A percentile compares a stretch with the other conserved stretches of the same genome.
phyloP scores from a whole-genome alignment of 2,113 vertebrate genomes.

The Circaetus cinerascens region DNA sequence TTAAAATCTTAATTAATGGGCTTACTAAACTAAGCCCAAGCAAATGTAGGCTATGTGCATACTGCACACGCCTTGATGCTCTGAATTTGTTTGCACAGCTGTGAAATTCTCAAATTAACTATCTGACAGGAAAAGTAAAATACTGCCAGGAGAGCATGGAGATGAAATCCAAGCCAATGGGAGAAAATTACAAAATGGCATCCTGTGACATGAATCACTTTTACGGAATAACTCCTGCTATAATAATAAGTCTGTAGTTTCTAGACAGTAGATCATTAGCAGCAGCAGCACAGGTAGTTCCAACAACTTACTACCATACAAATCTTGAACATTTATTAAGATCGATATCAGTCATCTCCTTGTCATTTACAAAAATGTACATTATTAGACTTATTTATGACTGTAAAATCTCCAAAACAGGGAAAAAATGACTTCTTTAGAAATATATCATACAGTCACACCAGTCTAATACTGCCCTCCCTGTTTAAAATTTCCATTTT shows the following conservation, averaged over 20 bases:
- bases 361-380: background rate
- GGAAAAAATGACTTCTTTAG: background rate
- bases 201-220: slow-evolving; percentile 15
- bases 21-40: slow-evolving; percentile 26
- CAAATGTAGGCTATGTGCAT: background rate
- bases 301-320: background rate
- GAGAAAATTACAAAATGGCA: slow-evolving; percentile 50
- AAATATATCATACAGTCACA: background rate
- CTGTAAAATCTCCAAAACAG: background rate
- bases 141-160: slow-evolving; percentile 25
- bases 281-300: slow-evolving; percentile 1
- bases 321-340: slow-evolving; percentile 16
- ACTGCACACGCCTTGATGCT: slow-evolving; percentile 2
- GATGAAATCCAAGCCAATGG: slow-evolving; percentile 43
- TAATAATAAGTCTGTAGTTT: slow-evolving; percentile 23
- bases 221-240: background rate
- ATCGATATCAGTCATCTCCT: background rate
- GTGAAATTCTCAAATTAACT: slow-evolving; percentile 57
- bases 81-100: slow-evolving; percentile 62
- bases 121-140: slow-evolving; percentile 63
- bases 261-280: slow-evolving; percentile 9
- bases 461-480: background rate
- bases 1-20: slow-evolving; percentile 1
- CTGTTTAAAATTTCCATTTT: background rate
- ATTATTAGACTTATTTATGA: background rate